A percentile compares a stretch with the other conserved stretches of the same genome.
Conservation (phyloP, 2,113 vertebrate species). For the Sarotherodon lohbergeri region DNA sequence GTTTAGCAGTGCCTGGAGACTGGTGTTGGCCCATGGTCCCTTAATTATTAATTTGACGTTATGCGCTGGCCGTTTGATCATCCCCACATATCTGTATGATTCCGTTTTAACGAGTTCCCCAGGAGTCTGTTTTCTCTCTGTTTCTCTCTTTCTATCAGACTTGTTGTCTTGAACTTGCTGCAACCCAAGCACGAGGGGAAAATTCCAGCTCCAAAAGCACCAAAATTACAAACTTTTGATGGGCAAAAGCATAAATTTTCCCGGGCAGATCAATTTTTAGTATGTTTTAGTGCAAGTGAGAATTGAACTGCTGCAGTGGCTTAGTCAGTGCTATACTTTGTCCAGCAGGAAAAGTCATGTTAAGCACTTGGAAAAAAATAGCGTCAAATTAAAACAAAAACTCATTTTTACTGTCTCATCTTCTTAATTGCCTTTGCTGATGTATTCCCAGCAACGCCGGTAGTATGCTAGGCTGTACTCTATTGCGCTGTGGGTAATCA, state of each 20-base stretch:
- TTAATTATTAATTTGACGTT: constrained; percentile 74
- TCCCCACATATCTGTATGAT: constrained; percentile 57
- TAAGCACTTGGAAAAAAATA: background rate
- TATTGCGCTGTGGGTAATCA: background rate
- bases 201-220: background rate
- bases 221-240: background rate
- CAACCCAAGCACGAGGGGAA: background rate
- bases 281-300: background rate
- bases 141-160: background rate
- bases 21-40: constrained; percentile 43
- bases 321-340: background rate
- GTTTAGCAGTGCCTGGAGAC: constrained; percentile 58
- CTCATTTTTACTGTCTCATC: background rate
- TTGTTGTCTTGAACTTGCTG: constrained; percentile 30
- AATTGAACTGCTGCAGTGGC: background rate
- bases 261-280: background rate
- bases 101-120: constrained; percentile 65
- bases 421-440: background rate
- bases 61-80: constrained; percentile 68
- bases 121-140: constrained; percentile 13
- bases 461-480: background rate
- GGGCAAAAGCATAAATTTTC: background rate
- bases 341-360: background rate
- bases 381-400: background rate
- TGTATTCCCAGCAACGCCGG: background rate